Evolutionary conservation across 2,888 invertebrate genomes (phyloP).

Genomic region (Leptinotarsa peninsularis): DNA sequence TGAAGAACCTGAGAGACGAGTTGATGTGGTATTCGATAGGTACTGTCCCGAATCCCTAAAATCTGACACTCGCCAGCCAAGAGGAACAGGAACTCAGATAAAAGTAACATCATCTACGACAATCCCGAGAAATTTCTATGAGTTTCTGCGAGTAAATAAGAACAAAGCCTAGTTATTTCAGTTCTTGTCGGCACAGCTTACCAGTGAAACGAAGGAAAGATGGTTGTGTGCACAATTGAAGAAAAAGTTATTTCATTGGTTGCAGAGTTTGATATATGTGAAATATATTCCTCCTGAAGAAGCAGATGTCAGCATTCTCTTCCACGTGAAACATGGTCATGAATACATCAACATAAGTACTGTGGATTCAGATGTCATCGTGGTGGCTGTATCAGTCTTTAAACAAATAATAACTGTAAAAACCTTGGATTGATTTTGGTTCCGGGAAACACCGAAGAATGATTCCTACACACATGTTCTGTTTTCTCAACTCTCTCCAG

Average conservation of each 20-base stretch:
- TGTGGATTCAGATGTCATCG: conserved; percentile 23
- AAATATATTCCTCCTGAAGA: conserved; percentile 25
- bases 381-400: conserved; percentile 26
- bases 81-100: conserved; percentile 8
- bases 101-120: conserved; percentile 21
- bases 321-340: conserved; percentile 28
- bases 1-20: conserved; percentile 17
- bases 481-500: conserved; percentile 18
- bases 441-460: conserved; percentile 14
- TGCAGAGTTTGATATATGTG: conserved; percentile 24
- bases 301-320: conserved; percentile 29
- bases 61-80: conserved; percentile 24
- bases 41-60: conserved; percentile 21
- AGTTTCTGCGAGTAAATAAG: conserved; percentile 5
- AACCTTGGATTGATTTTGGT: conserved; percentile 26
- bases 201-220: conserved; percentile 20
- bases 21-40: conserved; percentile 24
- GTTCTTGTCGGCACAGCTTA: conserved; percentile 10
- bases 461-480: conserved; percentile 18
- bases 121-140: conserved; percentile 20
- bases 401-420: conserved; percentile 22
- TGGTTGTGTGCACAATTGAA: conserved; percentile 22
- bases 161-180: conserved; percentile 20
- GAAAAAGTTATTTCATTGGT: conserved; percentile 22
- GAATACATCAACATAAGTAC: conserved; percentile 19